Percentiles rank a stretch among this genome's conserved stretches.
Conservation (phyloP, 2,797 vertebrate species). For the Lindbergichthys nudifrons region DNA sequence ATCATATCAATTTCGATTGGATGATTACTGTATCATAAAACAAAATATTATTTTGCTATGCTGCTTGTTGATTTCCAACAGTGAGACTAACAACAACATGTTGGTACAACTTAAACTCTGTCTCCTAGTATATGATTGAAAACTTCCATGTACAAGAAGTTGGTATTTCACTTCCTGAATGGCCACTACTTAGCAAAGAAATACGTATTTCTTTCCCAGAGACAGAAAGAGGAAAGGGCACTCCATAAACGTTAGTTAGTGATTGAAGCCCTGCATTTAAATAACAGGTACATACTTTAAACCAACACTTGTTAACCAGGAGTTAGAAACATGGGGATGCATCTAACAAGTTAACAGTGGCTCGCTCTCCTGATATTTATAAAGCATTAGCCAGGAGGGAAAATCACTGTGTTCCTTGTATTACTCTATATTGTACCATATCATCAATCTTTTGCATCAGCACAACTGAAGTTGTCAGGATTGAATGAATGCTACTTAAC, state of each 20-base stretch:
- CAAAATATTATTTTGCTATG: background rate
- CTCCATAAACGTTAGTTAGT: slow-evolving; percentile 15
- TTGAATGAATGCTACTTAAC: slow-evolving; percentile 31
- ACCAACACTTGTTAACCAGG: slow-evolving; percentile 41
- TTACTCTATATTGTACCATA: background rate
- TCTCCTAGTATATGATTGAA: background rate
- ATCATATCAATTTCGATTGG: too few relatives aligned
- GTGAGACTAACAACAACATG: background rate
- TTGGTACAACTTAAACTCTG: background rate
- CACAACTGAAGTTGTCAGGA: background rate
- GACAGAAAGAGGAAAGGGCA: slow-evolving; percentile 13
- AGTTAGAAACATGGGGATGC: slow-evolving; percentile 65
- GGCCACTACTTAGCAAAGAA: background rate
- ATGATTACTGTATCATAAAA: background rate
- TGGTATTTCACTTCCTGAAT: background rate
- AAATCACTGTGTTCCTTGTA: background rate
- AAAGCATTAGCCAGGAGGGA: slow-evolving; percentile 4
- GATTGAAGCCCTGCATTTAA: slow-evolving; percentile 29
- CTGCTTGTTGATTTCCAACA: background rate
- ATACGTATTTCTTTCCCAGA: background rate
- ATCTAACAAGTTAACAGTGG: slow-evolving; percentile 53
- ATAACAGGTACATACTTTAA: slow-evolving; percentile 10
- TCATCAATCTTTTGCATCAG: slow-evolving; percentile 1
- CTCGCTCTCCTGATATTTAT: slow-evolving; percentile 11
- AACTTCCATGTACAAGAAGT: background rate